These are phyloP conservation scores for Drosophila cracens DNA, from an alignment of 2,888 invertebrate genomes.

Conservation along the genomic window DNA sequence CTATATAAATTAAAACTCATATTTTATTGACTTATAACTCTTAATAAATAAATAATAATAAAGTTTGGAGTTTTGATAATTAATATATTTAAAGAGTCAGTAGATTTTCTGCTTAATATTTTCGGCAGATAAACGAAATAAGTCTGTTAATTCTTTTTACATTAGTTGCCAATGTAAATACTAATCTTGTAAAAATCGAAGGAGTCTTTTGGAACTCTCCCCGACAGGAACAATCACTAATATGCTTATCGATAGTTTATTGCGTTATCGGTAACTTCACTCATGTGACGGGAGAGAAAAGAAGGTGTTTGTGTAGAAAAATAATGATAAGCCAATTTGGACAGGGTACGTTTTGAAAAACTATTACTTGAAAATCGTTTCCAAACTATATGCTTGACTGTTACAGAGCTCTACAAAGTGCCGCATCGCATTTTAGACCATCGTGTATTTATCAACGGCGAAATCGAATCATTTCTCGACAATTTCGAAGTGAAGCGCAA, in stretches of 20 bases:
- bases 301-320: constrained; percentile 39
- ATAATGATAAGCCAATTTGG: constrained; percentile 75
- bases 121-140: not conserved
- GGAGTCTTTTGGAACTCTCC: not conserved
- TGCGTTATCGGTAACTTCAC: constrained; percentile 22
- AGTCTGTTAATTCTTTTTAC: not conserved
- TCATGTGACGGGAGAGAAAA: constrained; percentile 65
- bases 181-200: not conserved
- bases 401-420: constrained; percentile 92
- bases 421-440: constrained; percentile 95
- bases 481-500: constrained; percentile 94
- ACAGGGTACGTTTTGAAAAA: constrained; percentile 48
- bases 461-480: constrained; percentile 92
- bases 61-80: too few species aligned
- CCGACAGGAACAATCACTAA: not conserved
- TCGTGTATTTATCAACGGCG: constrained; percentile 93
- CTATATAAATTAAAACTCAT: not conserved
- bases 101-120: not conserved
- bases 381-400: not conserved
- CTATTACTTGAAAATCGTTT: not conserved
- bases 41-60: not conserved
- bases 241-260: constrained; percentile 14
- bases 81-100: too few species aligned
- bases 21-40: not conserved
- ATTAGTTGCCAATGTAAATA: not conserved